Base-by-base conservation (phyloP, 2,113 vertebrate species). In the Mionectes macconnelli region DNA sequence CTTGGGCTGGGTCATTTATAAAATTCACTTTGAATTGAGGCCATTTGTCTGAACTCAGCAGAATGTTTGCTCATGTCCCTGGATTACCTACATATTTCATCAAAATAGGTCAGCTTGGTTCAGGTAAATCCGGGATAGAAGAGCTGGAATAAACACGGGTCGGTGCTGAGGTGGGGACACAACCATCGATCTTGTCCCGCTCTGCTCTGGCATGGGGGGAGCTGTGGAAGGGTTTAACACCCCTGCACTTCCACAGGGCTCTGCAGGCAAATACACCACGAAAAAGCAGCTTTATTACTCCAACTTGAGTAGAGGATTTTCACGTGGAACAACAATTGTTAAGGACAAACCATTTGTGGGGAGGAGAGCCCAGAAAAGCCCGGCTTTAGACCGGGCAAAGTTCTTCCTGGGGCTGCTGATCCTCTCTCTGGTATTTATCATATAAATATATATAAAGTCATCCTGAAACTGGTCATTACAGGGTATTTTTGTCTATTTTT, bases 1-100 rank as follows among this genome's bases (percentile, higher is more conserved):
- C 82, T 89, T 91, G 96, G 89, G 35, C 84, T 69, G 67, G 95
- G 96, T 75, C 88, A 64, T 83, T 91, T 95, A 37, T 77, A 89
- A 83, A 89, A 89, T 69, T 81, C 56, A 5, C 87, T 96, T 91
- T 66, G 93, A 93, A 93, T 95, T 28, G 67, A 87, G 89, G 80
- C 93, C 89, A 20, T 94, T 92, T 89, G 47, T 94, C 91, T 89
- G 89, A 77, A 69, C 86, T 57, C 37, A 6, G 80, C 55, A 9
- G 59, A 62, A 28, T 67, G 53, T 90, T 95, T 97, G 84, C 67
- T 87, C 52, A 1, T 64, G 83, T 94, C 91, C 90, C 85, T 75
- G 84, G 22, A 55, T 96, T 80, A 89, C 95, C 82, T 62, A 30
- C 78, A 60, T 23, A 42, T 70, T 87, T 67, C 63, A 87, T 89